phyloP scores from a whole-genome alignment of 2,888 invertebrate species.

The Pseudoips prasinana region DNA sequence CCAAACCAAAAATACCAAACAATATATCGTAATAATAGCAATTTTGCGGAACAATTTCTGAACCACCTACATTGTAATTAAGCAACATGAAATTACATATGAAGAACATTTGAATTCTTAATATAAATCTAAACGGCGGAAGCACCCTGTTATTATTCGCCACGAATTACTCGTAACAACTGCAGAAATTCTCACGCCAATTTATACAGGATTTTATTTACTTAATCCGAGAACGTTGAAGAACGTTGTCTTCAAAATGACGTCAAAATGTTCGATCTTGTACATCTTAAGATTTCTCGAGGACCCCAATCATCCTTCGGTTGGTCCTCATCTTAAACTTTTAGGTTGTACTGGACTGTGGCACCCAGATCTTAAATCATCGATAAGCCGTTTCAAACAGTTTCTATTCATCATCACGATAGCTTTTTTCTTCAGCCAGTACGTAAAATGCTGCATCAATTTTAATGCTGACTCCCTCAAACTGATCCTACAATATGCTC shows the following conservation, averaged over 20 bases:
- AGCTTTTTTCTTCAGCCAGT: constrained; percentile 51
- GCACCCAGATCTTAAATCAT: constrained; percentile 40
- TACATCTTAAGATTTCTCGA: constrained; percentile 37
- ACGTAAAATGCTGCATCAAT: constrained; percentile 45
- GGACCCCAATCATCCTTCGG: constrained; percentile 47
- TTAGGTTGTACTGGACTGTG: constrained; percentile 47
- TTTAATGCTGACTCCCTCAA: constrained; percentile 41
- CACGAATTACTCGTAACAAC: constrained; percentile 41
- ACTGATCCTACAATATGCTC: constrained; percentile 52
- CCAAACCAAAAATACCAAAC: neutral
- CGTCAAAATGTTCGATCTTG: constrained; percentile 4
- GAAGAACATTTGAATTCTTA: constrained; percentile 29
- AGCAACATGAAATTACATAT: constrained; percentile 36
- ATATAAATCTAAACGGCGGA: constrained; percentile 41
- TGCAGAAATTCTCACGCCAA: constrained; percentile 43
- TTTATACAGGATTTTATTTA: constrained; percentile 23
- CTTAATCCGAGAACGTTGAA: constrained; percentile 10
- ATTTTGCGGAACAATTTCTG: constrained; percentile 9
- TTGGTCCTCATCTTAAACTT: constrained; percentile 50
- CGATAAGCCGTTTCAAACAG: constrained; percentile 37
- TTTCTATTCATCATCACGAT: constrained; percentile 41
- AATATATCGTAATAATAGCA: neutral
- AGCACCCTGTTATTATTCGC: constrained; percentile 45
- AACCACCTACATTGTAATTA: constrained; percentile 25
- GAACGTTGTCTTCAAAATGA: constrained; percentile 13